Evolutionary conservation across 2,888 invertebrate species (phyloP).

Genomic region (Leptura quadrifasciata): DNA sequence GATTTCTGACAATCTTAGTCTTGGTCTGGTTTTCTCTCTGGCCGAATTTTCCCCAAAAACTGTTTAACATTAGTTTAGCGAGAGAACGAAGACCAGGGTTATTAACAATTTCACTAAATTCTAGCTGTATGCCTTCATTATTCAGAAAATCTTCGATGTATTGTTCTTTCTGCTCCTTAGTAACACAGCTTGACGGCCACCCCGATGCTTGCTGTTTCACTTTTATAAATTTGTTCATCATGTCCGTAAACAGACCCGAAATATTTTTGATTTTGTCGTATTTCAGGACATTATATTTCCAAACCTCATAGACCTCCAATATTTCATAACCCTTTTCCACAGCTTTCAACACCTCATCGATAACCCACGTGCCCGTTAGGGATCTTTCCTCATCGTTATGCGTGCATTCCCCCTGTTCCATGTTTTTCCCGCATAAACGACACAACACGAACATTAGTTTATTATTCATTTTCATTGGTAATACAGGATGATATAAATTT

Average conservation of each 20-base stretch:
- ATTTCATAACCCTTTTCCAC: conserved; percentile 64
- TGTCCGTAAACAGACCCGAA: conserved; percentile 64
- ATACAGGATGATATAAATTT: conserved; percentile 53
- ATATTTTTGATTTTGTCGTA: conserved; percentile 56
- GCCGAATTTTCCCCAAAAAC: conserved; percentile 25
- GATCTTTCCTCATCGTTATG: conserved; percentile 55
- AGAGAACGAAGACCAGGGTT: conserved; percentile 22
- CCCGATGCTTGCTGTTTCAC: conserved; percentile 62
- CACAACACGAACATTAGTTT: conserved; percentile 68
- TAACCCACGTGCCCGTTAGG: conserved; percentile 42
- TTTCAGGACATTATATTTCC: conserved; percentile 46
- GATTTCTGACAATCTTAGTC: conserved; percentile 25
- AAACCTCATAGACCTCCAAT: conserved; percentile 50
- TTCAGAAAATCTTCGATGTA: conserved; percentile 26
- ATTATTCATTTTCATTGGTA: conserved; percentile 51
- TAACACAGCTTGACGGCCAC: conserved; percentile 56
- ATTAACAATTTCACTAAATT: background rate
- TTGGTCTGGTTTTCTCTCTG: conserved; percentile 36
- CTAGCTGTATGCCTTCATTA: conserved; percentile 11
- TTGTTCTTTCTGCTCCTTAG: conserved; percentile 46
- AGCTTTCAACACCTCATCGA: conserved; percentile 66
- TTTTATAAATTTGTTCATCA: conserved; percentile 65
- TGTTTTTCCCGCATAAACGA: conserved; percentile 62
- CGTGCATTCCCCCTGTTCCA: conserved; percentile 59
- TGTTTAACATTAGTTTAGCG: conserved; percentile 18